Conservation (phyloP, 2,888 invertebrate species). For the Epinotia bilunana region DNA sequence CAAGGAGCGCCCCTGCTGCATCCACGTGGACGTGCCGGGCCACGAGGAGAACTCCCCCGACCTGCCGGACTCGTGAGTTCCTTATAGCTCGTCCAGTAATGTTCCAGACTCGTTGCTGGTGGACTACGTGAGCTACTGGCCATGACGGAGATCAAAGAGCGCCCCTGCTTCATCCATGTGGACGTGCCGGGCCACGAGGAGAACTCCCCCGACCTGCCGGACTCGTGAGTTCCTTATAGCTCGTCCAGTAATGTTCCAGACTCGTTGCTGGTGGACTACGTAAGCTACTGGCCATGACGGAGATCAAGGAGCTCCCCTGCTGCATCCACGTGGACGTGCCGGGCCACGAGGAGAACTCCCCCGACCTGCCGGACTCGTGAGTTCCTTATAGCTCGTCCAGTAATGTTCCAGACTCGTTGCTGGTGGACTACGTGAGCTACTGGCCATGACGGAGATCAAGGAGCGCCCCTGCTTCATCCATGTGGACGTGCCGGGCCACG, state of each 20-base stretch:
- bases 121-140: too few species aligned
- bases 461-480: slow-evolving; percentile 89
- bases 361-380: slow-evolving; percentile 90
- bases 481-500: slow-evolving; percentile 92
- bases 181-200: slow-evolving; percentile 90
- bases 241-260: not conserved
- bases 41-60: slow-evolving; percentile 93
- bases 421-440: too few species aligned
- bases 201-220: too few species aligned
- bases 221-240: too few species aligned
- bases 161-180: slow-evolving; percentile 92
- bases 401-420: too few species aligned
- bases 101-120: too few species aligned
- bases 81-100: not conserved
- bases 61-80: slow-evolving; percentile 89
- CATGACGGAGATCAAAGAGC: too few species aligned
- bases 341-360: slow-evolving; percentile 93
- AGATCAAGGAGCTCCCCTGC: slow-evolving; percentile 92
- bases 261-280: slow-evolving; percentile 83
- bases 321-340: slow-evolving; percentile 95
- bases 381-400: slow-evolving; percentile 54
- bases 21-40: slow-evolving; percentile 94
- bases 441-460: too few species aligned
- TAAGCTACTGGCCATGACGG: slow-evolving; percentile 92
- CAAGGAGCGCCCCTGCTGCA: slow-evolving; percentile 92